Conservation (phyloP, 2,113 vertebrate species). For the Aix galericulata region DNA sequence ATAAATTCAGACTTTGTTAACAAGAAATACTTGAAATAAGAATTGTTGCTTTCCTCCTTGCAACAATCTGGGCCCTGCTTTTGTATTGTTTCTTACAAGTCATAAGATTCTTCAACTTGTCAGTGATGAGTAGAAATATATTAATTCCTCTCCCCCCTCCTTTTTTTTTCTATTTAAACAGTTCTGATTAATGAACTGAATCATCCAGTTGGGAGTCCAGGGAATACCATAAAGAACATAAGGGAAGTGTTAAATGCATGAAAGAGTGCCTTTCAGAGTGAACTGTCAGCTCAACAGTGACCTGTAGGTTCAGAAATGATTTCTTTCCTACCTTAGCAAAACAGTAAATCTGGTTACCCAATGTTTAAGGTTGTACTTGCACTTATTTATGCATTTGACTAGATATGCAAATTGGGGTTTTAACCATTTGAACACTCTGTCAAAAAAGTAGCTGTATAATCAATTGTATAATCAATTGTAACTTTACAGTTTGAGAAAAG, state of each 20-base stretch:
- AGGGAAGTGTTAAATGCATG: not conserved
- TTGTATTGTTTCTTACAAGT: rapidly evolving
- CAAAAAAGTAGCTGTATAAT: not conserved
- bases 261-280: not conserved
- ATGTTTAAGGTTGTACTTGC: not conserved
- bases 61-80: rapidly evolving
- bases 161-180: not conserved
- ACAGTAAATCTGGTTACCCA: not conserved
- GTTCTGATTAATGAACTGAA: not conserved
- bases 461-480: not conserved
- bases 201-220: not conserved
- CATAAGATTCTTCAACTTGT: not conserved
- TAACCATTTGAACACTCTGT: not conserved
- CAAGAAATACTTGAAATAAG: not conserved
- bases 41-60: not conserved
- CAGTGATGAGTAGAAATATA: not conserved
- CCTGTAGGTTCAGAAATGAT: not conserved
- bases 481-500: not conserved
- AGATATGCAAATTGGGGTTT: not conserved
- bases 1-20: not conserved
- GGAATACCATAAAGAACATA: not conserved
- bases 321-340: not conserved
- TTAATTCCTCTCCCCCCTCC: too few species aligned
- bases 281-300: not conserved
- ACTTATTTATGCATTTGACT: not conserved